phyloP scores from a whole-genome alignment of 2,888 invertebrate genomes.

The Pammene aurita region DNA sequence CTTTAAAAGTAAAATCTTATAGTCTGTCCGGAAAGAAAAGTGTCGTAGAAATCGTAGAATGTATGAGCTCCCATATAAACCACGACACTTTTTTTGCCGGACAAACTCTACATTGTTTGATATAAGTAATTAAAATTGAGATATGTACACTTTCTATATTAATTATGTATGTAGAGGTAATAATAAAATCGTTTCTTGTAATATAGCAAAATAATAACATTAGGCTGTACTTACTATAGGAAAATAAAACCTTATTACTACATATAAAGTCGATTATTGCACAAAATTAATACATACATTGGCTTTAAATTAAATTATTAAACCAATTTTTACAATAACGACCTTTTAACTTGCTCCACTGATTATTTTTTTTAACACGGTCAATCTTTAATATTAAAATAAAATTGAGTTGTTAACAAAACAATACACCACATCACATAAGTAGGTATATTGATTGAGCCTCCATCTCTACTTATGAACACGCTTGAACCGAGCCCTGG shows the following conservation, averaged over 20 bases:
- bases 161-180: conserved; percentile 21
- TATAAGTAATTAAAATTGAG: conserved; percentile 20
- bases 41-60: too few species aligned
- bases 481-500: too few species aligned
- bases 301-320: conserved; percentile 9
- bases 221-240: conserved; percentile 36
- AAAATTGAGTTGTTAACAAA: too few species aligned
- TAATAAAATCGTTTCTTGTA: conserved; percentile 14
- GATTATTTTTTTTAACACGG: neutral
- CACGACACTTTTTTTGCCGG: too few species aligned
- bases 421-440: too few species aligned
- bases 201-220: conserved; percentile 26
- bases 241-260: conserved; percentile 46
- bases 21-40: too few species aligned
- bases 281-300: conserved; percentile 44
- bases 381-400: too few species aligned
- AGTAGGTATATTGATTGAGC: too few species aligned
- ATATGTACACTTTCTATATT: conserved; percentile 36
- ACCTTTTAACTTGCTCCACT: neutral
- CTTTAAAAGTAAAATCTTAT: conserved; percentile 14
- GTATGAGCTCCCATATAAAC: too few species aligned
- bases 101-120: too few species aligned
- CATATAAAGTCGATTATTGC: conserved; percentile 44
- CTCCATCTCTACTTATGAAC: too few species aligned
- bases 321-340: neutral